These are phyloP conservation scores for Cyprinodon diabolis DNA, from an alignment of 2,797 vertebrate species.

Conservation along the genomic window DNA sequence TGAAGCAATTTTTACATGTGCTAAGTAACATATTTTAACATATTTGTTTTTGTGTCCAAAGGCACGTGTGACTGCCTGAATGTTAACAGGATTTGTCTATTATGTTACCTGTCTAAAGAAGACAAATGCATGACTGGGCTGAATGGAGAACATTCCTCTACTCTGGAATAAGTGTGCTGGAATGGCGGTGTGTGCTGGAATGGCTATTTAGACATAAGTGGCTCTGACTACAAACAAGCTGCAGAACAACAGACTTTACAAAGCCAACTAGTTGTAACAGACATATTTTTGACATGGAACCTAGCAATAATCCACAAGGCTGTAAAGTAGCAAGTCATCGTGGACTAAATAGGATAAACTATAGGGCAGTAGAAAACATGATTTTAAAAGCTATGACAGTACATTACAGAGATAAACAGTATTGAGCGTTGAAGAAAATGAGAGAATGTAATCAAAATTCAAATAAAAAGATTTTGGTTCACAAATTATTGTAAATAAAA, in stretches of 20 bases:
- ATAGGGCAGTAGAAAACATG: not conserved
- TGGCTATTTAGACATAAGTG: conserved; percentile 36
- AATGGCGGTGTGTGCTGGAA: conserved; percentile 13
- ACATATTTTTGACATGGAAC: conserved; percentile 23
- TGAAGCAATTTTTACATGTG: not conserved
- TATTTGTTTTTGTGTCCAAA: conserved; percentile 10
- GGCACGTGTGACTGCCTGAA: conserved; percentile 20
- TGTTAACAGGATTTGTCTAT: conserved; percentile 31
- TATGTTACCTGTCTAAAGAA: conserved; percentile 49
- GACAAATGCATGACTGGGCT: conserved; percentile 51
- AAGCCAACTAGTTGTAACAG: conserved; percentile 14
- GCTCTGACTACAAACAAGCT: conserved; percentile 35
- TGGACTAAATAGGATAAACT: not conserved
- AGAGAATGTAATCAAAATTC: not conserved
- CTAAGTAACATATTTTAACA: conserved; percentile 5
- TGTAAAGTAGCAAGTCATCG: conserved; percentile 1
- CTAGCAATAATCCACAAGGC: conserved; percentile 7
- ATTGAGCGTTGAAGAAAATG: not conserved
- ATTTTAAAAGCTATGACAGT: not conserved
- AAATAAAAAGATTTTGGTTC: not conserved
- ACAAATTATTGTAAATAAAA: too few species aligned
- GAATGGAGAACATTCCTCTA: conserved; percentile 55
- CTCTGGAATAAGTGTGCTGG: conserved; percentile 42
- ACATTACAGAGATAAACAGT: not conserved
- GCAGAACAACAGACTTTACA: conserved; percentile 24